Base-by-base conservation (phyloP, 2,888 invertebrate species). In the Drosophila subquinaria region DNA sequence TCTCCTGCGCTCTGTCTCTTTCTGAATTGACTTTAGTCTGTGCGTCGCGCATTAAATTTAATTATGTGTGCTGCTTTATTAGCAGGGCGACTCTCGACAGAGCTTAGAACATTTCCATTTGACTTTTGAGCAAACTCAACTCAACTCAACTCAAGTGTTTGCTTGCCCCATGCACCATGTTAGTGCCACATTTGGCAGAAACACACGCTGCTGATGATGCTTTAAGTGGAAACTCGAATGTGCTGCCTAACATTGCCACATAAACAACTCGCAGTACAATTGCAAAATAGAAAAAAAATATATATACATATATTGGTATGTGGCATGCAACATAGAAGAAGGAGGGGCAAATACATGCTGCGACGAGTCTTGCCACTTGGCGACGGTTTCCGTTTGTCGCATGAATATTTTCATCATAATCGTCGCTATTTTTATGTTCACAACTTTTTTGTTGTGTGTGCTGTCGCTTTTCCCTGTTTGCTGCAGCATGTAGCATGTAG, bases 371-470 rank as follows among this genome's bases (percentile, higher is more conserved):
- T 72, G 72, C 60, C 69, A 69, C 67, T 76, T 70, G 71, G 63
- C 69, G 48, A 71, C 67, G 75, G 73, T 66, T 79, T 88, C 69
- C 81, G 81, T 75, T 83, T 81, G 88, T 81, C 85, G 76, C 81
- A 89, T 89, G 89, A 89, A 86, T 85, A 82, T 89, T 88, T 86
- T 81, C 89, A 89, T 85, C 89, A 89, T 85, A 89, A 82, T 89
- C 85, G 77, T 73, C 62, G 71, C 89, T 82, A 88, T 85, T 87
- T 84, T 89, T 89, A 88, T 88, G 77, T 74, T 81, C 69, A 68
- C 70, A 81, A 72, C 50, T 68, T 69, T 67, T 60, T 35, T 56
- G 17, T 67, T 56, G 30, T 56, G 30, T 30, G n/a, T 30, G 23
- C 35, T 30, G 53, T 43, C 17, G n/a, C 30, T 51, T 40, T 23